A percentile compares a stretch with the other conserved stretches of the same genome.
Evolutionary conservation across 2,797 vertebrate species (phyloP).

Genomic region (Schizopygopsis malacanthus): DNA sequence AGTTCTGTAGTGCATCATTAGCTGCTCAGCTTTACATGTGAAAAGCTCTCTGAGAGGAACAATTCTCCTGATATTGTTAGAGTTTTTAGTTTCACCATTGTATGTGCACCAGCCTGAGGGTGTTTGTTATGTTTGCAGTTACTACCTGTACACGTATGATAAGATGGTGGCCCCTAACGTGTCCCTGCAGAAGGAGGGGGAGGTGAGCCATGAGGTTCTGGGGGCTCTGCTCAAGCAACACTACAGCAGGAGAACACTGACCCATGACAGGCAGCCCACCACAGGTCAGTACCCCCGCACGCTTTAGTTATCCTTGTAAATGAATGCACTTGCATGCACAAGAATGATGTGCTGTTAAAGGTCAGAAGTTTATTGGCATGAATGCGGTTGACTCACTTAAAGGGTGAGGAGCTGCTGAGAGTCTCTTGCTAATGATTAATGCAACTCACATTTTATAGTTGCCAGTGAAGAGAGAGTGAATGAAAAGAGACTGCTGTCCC

Average conservation of each 20-base stretch:
- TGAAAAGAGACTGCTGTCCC: conserved; percentile 54
- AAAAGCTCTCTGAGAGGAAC: background rate
- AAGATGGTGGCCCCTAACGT: conserved; percentile 98
- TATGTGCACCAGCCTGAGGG: background rate
- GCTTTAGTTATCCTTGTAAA: conserved; percentile 1
- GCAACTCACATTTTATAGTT: conserved; percentile 54
- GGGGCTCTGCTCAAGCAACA: conserved; percentile 80
- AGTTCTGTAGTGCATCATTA: conserved; percentile 1
- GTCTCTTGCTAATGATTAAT: conserved; percentile 48
- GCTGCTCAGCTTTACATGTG: background rate
- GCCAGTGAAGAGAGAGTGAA: conserved; percentile 47
- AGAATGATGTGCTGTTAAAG: conserved; percentile 9
- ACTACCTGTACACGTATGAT: conserved; percentile 96
- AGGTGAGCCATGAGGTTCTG: conserved; percentile 75
- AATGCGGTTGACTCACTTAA: conserved; percentile 13
- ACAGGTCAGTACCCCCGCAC: conserved; percentile 72
- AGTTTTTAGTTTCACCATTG: background rate
- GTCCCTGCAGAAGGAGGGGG: conserved; percentile 80
- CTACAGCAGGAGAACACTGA: conserved; percentile 71
- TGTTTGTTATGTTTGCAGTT: conserved; percentile 74
- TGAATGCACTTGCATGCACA: conserved; percentile 19
- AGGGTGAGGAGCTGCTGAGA: conserved; percentile 26
- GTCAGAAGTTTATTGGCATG: conserved; percentile 31
- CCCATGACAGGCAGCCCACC: conserved; percentile 68
- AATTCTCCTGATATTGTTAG: conserved; percentile 3